These are phyloP conservation scores for Cirrhinus mrigala DNA, from an alignment of 2,797 vertebrate genomes.

Conservation along the genomic window DNA sequence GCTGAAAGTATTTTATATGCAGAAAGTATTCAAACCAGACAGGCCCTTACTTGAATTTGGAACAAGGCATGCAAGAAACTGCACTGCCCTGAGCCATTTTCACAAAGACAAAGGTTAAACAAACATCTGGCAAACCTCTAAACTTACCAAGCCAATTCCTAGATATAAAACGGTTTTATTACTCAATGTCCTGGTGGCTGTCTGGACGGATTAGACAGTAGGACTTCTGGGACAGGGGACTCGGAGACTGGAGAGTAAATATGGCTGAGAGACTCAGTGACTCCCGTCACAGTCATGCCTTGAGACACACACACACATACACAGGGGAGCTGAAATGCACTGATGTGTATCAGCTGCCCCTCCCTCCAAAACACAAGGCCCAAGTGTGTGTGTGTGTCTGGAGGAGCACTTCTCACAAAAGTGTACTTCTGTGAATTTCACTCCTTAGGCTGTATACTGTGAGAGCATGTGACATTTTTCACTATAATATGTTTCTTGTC, in stretches of 20 bases:
- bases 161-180: neutral
- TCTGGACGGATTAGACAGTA: constrained; percentile 9
- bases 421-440: neutral
- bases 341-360: constrained; percentile 26
- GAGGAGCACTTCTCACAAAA: neutral
- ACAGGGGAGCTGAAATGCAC: constrained; percentile 14
- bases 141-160: neutral
- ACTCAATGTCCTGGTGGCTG: constrained; percentile 7
- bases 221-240: constrained; percentile 14
- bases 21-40: constrained; percentile 17
- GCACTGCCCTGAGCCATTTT: neutral
- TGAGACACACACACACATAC: constrained; percentile 46
- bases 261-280: constrained; percentile 20
- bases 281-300: constrained; percentile 27
- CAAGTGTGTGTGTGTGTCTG: constrained; percentile 8
- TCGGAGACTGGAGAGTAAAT: constrained; percentile 9
- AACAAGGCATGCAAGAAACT: neutral
- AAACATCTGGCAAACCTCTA: constrained; percentile 9
- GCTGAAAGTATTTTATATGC: neutral
- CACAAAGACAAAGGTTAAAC: neutral
- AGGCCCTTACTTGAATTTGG: constrained; percentile 25
- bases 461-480: constrained; percentile 13
- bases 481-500: neutral
- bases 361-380: constrained; percentile 20
- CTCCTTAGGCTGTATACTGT: neutral